Evolutionary conservation across 2,888 invertebrate genomes (phyloP), one percentile per base, ranked within the genome.

Genomic region (Cryptus armator): DNA sequence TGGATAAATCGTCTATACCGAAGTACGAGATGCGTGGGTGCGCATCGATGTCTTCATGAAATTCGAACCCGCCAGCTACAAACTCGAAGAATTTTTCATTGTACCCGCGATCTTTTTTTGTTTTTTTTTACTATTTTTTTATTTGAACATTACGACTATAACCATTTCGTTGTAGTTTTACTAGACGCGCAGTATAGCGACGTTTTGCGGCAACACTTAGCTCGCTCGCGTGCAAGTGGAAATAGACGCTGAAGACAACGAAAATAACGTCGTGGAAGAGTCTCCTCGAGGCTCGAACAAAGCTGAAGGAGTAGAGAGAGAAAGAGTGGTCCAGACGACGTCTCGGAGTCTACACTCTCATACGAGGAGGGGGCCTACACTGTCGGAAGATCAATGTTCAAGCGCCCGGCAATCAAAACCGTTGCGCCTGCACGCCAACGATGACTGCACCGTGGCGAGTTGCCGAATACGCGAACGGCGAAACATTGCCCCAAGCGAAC

Each of bases 21-120:
- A 67, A 78, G 81, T 72, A 88, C 89, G 88, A 89, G 89, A 89
- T 86, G 88, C 90, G 90, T 91, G 90, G 91, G 91, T 90, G 91
- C 90, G 72, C 86, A 71, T 78, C 84, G 82, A 87, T 83, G 90
- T 90, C 90, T 91, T 90, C 88, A 91, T 90, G 89, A 88, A 89
- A 89, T 86, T 85, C 81, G 82, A 88, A 88, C 87, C 88, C 75
- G 70, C 74, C 37, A 59, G 74, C 14, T 53, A 71, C 62, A 56
- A 66, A 48, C 29, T 51, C 46, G 19, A 48, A 4, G 9, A 48
- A 6, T 62, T 62, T 82, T 37, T 16, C 70, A 59, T 59, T 43
- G 4, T 48, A 70, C 51, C 14, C 14, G 24, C 32, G 9, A 4
- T n/a, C 24, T 6, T 46, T 32, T 37, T 48, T 12, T 76, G 66